Evolutionary conservation across 1,140 invertebrate genomes (phyloP).

Genomic region (Ctenoplectra terminalis): DNA sequence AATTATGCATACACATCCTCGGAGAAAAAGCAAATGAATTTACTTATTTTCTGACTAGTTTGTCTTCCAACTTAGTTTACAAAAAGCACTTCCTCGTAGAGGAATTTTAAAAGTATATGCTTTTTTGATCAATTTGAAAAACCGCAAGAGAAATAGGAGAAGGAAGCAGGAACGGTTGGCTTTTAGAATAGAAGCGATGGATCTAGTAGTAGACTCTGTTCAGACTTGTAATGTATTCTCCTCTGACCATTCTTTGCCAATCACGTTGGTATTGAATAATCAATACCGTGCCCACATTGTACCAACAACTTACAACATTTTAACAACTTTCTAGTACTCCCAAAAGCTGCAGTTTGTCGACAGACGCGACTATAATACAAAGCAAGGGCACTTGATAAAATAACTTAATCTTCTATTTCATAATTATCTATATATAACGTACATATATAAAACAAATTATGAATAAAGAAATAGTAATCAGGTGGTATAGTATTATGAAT

Average conservation of each 20-base stretch:
- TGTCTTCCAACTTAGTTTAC: conserved; percentile 39
- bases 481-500: conserved; percentile 76
- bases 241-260: conserved; percentile 77
- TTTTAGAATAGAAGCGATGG: conserved; percentile 72
- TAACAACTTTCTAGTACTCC: conserved; percentile 74
- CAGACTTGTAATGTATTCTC: conserved; percentile 81
- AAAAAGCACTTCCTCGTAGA: conserved; percentile 42
- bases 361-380: conserved; percentile 82
- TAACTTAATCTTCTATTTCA: conserved; percentile 83
- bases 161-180: conserved; percentile 62
- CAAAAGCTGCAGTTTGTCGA: conserved; percentile 80
- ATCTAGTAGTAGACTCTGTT: conserved; percentile 79
- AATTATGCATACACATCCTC: conserved; percentile 42
- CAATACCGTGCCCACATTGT: conserved; percentile 74
- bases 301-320: conserved; percentile 78
- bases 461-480: conserved; percentile 81
- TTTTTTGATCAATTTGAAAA: conserved; percentile 33
- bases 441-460: conserved; percentile 82
- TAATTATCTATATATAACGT: conserved; percentile 82
- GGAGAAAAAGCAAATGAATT: conserved; percentile 32
- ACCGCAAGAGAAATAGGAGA: conserved; percentile 52
- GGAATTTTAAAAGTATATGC: conserved; percentile 33
- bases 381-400: conserved; percentile 84
- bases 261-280: conserved; percentile 73
- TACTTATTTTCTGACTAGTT: conserved; percentile 43